A percentile compares a stretch with the other conserved stretches of the same genome.
Evolutionary conservation across 2,113 vertebrate genomes (phyloP).

Genomic region (Sinocyclocheilus anophthalmus): DNA sequence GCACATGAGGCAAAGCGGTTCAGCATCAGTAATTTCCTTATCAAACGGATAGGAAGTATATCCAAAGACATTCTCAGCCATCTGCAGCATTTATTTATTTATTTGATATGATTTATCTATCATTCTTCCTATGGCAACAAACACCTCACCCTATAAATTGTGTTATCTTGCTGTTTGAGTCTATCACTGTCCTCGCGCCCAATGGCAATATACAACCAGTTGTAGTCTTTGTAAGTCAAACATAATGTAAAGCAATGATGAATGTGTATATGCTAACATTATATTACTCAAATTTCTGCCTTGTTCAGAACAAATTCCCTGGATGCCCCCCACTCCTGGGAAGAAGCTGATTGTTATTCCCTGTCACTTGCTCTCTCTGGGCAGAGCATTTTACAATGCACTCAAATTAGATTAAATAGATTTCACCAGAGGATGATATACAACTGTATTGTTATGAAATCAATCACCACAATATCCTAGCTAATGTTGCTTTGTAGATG

Average conservation of each 20-base stretch:
- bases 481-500: constrained; percentile 61
- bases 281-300: constrained; percentile 39
- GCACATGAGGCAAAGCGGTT: not conserved
- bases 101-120: constrained; percentile 43
- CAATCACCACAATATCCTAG: constrained; percentile 68
- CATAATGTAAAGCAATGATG: constrained; percentile 31
- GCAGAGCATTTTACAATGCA: constrained; percentile 64
- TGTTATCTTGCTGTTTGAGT: constrained; percentile 47
- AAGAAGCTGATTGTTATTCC: constrained; percentile 44
- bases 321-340: constrained; percentile 34
- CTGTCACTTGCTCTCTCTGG: constrained; percentile 46
- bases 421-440: constrained; percentile 71
- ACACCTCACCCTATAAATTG: constrained; percentile 41
- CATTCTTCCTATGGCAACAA: constrained; percentile 40
- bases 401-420: constrained; percentile 70
- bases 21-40: constrained; percentile 29
- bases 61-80: constrained; percentile 21
- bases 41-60: constrained; percentile 27
- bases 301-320: constrained; percentile 36
- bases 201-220: constrained; percentile 34
- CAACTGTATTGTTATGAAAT: constrained; percentile 70
- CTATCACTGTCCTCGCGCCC: constrained; percentile 41
- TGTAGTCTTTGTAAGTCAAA: constrained; percentile 14
- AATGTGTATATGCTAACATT: constrained; percentile 28
- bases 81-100: constrained; percentile 38